Conservation (phyloP, 2,888 invertebrate species). For the Latheticus oryzae region DNA sequence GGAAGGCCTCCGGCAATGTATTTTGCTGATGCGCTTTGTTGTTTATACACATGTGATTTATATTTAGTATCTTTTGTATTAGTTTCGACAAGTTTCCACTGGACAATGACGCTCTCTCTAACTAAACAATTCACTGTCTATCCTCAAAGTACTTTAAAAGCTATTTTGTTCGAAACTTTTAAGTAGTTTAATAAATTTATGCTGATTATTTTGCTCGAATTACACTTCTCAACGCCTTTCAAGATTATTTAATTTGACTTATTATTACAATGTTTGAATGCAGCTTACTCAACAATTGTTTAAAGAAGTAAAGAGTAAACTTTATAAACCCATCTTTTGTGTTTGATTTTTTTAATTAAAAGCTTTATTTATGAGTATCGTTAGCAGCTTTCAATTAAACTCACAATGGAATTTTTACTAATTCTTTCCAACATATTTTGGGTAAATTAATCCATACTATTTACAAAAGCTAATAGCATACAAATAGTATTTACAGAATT, state of each 20-base stretch:
- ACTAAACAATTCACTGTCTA: constrained; percentile 39
- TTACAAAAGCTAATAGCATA: constrained; percentile 1
- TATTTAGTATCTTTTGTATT: constrained; percentile 49
- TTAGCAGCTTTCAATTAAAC: neutral
- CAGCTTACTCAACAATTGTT: constrained; percentile 22
- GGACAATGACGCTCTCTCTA: constrained; percentile 44
- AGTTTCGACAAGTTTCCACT: constrained; percentile 49
- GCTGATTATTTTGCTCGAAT: constrained; percentile 48
- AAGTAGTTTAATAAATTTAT: constrained; percentile 51
- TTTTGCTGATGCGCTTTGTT: constrained; percentile 41
- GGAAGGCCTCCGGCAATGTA: constrained; percentile 36
- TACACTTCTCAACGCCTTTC: constrained; percentile 43
- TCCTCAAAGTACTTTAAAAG: constrained; percentile 41
- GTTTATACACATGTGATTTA: constrained; percentile 50
- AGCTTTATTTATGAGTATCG: too few species aligned
- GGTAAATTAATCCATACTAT: neutral
- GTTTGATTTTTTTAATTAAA: too few species aligned
- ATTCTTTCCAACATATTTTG: neutral
- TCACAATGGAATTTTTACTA: too few species aligned
- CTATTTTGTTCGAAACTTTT: constrained; percentile 45
- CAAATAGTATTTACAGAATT: constrained; percentile 9
- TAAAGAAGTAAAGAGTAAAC: too few species aligned
- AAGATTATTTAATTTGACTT: constrained; percentile 45
- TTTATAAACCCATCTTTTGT: too few species aligned
- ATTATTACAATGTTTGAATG: constrained; percentile 31